phyloP scores from a whole-genome alignment of 2,113 vertebrate genomes.

The Stegostoma tigrinum region DNA sequence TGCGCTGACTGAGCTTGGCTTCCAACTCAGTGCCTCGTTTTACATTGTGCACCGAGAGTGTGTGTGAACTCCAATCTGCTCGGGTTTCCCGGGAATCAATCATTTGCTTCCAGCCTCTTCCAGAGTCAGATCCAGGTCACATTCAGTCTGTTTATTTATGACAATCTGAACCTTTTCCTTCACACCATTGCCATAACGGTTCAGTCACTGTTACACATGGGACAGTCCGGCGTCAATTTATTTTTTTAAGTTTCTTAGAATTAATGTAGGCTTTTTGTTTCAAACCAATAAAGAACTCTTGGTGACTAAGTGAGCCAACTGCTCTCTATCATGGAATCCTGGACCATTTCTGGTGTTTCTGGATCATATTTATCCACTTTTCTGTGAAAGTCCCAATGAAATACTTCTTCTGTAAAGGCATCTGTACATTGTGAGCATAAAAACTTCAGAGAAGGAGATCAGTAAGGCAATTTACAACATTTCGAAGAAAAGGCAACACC shows the following conservation, averaged over 20 bases:
- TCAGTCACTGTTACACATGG: background rate
- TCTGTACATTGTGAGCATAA: background rate
- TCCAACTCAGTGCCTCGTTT: background rate
- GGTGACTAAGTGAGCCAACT: background rate
- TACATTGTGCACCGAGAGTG: background rate
- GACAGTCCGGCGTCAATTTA: background rate
- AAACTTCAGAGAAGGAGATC: background rate
- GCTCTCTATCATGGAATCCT: background rate
- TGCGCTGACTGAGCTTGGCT: background rate
- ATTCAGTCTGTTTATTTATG: slow-evolving; percentile 15
- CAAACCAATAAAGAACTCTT: background rate
- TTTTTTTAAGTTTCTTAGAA: background rate
- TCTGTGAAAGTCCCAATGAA: background rate
- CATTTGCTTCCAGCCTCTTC: background rate
- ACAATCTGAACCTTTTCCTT: background rate
- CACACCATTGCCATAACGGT: background rate
- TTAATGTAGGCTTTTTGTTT: background rate
- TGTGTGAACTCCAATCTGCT: background rate
- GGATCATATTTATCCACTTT: background rate
- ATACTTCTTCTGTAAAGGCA: background rate
- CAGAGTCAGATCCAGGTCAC: slow-evolving; percentile 10
- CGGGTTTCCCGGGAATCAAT: background rate
- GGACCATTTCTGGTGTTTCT: background rate
- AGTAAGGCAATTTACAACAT: background rate
- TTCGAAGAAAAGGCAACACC: background rate